A percentile compares a stretch with the other conserved stretches of the same genome.
phyloP scores from a whole-genome alignment of 1,140 invertebrate genomes.

The Papilio dardanus region DNA sequence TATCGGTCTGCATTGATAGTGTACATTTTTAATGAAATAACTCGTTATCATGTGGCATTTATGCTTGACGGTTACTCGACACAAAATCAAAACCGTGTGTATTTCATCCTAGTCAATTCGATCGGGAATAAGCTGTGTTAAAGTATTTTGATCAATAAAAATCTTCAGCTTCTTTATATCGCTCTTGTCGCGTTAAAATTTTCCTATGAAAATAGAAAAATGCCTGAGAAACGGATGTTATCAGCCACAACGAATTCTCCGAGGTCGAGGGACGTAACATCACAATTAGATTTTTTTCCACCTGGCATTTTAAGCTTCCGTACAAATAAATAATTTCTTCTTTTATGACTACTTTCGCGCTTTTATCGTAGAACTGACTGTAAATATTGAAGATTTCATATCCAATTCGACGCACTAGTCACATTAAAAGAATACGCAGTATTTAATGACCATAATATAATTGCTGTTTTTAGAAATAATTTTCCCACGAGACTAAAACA shows the following conservation, averaged over 20 bases:
- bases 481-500: conserved; percentile 32
- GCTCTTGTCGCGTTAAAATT: too few relatives aligned
- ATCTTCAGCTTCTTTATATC: too few relatives aligned
- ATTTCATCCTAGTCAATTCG: too few relatives aligned
- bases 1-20: background rate
- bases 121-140: too few relatives aligned
- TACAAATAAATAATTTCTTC: background rate
- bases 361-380: background rate
- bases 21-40: conserved; percentile 10
- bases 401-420: background rate
- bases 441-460: background rate
- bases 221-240: too few relatives aligned
- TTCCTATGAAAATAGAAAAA: too few relatives aligned
- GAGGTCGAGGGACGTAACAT: background rate
- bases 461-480: conserved; percentile 14
- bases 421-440: conserved; percentile 10
- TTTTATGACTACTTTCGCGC: background rate
- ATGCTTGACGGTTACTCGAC: background rate
- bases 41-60: background rate
- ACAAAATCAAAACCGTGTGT: background rate
- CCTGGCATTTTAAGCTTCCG: background rate
- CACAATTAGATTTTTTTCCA: background rate
- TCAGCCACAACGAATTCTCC: background rate
- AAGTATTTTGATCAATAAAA: too few relatives aligned
- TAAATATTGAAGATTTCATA: background rate